Evolutionary conservation across 2,113 vertebrate genomes (phyloP), one percentile per base, ranked within the genome.

Genomic region (Cranoglanis bouderius): DNA sequence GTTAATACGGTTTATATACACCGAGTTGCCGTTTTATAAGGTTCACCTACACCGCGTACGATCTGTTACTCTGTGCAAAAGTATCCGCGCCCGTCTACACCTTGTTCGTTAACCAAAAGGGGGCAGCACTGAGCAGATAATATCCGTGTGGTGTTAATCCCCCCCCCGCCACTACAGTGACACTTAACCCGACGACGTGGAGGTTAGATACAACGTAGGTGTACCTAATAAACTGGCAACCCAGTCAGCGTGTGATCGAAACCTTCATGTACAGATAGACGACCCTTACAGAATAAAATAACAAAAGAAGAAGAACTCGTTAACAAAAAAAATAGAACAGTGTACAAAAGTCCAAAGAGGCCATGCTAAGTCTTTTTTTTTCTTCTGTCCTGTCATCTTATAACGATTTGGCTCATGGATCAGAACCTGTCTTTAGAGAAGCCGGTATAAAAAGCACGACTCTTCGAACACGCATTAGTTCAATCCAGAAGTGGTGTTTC

Each of bases 201-300:
- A 78, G 72, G 3, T 2, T 75, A 46, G 1, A n/a, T 1, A 53
- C 26, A 21, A 9, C 43, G 81, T 43, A 38, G 12, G 14, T 43
- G 24, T 61, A 59, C 81, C 32, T 82, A 57, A 61, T 43, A 43
- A 83, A 83, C 55, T 61, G 81, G 35, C 81, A 61, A 61, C 55
- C 35, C 24, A 3, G 35, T 40, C 5, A 82, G 29, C n/a, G 49
- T 51, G 85, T 59, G 19, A 87, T 67, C n/a, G 38, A 85, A 72
- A 74, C 67, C 16, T 55, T 84, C 90, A 88, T 81, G 84, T 90
- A 87, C 80, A 88, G 83, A 84, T 51, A 77, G 6, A 40, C 49
- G 21, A 40, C 49, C 7, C 38, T 63, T 84, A 57, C 6, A 43
- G 57, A 85, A 57, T 55, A 6, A 46, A 46, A 80, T 6, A 81